Evolutionary conservation across 2,797 vertebrate species (phyloP).

Genomic region (Triplophysa bombifrons): DNA sequence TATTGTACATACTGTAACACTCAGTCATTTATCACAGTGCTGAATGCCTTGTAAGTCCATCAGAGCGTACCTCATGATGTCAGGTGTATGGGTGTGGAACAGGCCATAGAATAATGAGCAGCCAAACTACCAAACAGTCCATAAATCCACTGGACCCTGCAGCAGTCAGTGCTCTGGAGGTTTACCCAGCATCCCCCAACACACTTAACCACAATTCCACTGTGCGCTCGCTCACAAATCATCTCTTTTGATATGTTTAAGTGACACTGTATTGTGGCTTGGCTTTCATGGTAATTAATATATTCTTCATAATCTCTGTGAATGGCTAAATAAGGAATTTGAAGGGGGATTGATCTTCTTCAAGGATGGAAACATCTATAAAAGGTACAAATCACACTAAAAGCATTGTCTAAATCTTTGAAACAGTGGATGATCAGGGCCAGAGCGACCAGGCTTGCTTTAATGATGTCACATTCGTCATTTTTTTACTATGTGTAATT

Average conservation of each 20-base stretch:
- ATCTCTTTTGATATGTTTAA: conserved; percentile 65
- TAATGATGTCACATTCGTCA: conserved; percentile 33
- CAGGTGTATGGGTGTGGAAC: conserved; percentile 22
- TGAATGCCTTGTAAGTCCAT: conserved; percentile 24
- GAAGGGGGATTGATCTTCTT: conserved; percentile 70
- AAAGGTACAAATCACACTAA: conserved; percentile 77
- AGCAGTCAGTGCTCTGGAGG: conserved; percentile 22
- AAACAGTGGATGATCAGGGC: conserved; percentile 57
- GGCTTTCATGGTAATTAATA: conserved; percentile 80
- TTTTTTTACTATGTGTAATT: conserved; percentile 24
- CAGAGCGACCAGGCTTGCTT: conserved; percentile 33
- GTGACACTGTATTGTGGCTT: conserved; percentile 63
- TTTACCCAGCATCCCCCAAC: conserved; percentile 59
- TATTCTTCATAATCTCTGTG: conserved; percentile 70
- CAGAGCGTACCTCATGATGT: conserved; percentile 15
- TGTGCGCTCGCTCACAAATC: conserved; percentile 68
- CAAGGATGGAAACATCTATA: conserved; percentile 63
- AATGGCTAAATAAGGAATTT: conserved; percentile 74
- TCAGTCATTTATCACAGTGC: neutral
- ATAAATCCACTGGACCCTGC: conserved; percentile 62
- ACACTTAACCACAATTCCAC: conserved; percentile 45
- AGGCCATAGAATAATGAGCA: conserved; percentile 39
- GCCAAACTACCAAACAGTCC: conserved; percentile 27
- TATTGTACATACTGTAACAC: neutral
- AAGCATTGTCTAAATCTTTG: conserved; percentile 68